Evolutionary conservation across 2,888 invertebrate species (phyloP).

Genomic region (Oxyteleia sp.): DNA sequence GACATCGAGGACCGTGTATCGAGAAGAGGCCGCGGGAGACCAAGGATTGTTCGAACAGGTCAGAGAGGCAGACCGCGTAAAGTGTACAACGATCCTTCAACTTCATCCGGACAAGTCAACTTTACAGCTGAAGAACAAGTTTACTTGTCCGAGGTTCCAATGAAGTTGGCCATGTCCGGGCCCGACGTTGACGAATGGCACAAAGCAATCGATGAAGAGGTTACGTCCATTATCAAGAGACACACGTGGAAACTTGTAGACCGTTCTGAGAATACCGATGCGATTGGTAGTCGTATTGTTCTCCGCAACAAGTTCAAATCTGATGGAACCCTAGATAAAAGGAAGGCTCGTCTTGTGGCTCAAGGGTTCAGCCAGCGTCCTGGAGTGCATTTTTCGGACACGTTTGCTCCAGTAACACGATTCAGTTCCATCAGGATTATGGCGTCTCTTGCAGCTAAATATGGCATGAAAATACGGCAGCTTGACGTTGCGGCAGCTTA

Average conservation of each 20-base stretch:
- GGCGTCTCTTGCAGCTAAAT: slow-evolving; percentile 67
- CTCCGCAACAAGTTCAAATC: slow-evolving; percentile 18
- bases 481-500: slow-evolving; percentile 76
- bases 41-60: background rate
- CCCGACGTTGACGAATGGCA: slow-evolving; percentile 58
- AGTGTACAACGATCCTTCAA: background rate
- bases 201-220: slow-evolving; percentile 69
- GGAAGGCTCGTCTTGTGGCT: slow-evolving; percentile 36
- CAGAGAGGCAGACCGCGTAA: slow-evolving; percentile 12
- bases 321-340: slow-evolving; percentile 65
- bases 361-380: slow-evolving; percentile 67
- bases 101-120: background rate
- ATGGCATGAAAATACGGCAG: slow-evolving; percentile 71
- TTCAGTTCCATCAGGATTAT: slow-evolving; percentile 74
- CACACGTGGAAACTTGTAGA: slow-evolving; percentile 74
- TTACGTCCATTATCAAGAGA: slow-evolving; percentile 67
- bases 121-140: background rate
- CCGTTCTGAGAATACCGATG: slow-evolving; percentile 44
- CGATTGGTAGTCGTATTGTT: background rate
- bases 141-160: background rate
- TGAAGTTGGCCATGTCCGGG: slow-evolving; percentile 39
- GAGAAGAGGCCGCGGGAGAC: slow-evolving; percentile 3
- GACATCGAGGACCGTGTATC: background rate
- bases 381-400: slow-evolving; percentile 72
- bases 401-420: slow-evolving; percentile 75